Percentiles rank a stretch among this genome's conserved stretches.
These are phyloP conservation scores for Pholis gunnellus DNA, from an alignment of 2,113 vertebrate species.

Conservation along the genomic window DNA sequence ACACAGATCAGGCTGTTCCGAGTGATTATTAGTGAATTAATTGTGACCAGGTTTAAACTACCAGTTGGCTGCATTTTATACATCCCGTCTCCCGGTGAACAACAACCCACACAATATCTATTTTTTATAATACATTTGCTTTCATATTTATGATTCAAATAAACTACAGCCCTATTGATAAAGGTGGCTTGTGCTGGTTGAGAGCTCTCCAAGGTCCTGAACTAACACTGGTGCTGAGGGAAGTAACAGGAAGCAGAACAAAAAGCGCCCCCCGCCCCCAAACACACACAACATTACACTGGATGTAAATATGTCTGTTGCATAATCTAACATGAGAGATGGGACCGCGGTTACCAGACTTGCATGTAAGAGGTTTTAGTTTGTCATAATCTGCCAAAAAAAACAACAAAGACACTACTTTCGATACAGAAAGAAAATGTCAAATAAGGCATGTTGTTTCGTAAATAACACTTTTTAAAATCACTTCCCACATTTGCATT, in stretches of 20 bases:
- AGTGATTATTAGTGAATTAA: background rate
- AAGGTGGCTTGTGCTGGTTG: slow-evolving; percentile 37
- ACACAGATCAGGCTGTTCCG: background rate
- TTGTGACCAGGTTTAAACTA: background rate
- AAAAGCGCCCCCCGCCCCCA: background rate
- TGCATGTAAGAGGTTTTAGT: slow-evolving; percentile 25
- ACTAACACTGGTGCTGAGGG: slow-evolving; percentile 23
- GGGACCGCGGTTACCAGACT: background rate
- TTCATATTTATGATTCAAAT: background rate
- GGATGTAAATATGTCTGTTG: slow-evolving; percentile 38
- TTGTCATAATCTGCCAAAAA: background rate
- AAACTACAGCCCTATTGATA: background rate
- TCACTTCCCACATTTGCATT: background rate
- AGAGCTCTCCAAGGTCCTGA: slow-evolving; percentile 79
- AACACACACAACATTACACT: background rate
- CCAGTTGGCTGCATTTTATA: background rate
- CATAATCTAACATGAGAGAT: slow-evolving; percentile 34
- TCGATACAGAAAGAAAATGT: background rate
- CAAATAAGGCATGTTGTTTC: background rate
- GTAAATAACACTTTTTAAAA: background rate
- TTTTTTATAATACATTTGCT: background rate
- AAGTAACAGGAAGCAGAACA: slow-evolving; percentile 5
- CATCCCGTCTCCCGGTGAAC: background rate
- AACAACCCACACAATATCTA: background rate
- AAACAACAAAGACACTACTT: background rate